Evolutionary conservation across 1,140 invertebrate genomes (phyloP), one percentile per base, ranked within the genome.

Genomic region (Drosophila albomicans): DNA sequence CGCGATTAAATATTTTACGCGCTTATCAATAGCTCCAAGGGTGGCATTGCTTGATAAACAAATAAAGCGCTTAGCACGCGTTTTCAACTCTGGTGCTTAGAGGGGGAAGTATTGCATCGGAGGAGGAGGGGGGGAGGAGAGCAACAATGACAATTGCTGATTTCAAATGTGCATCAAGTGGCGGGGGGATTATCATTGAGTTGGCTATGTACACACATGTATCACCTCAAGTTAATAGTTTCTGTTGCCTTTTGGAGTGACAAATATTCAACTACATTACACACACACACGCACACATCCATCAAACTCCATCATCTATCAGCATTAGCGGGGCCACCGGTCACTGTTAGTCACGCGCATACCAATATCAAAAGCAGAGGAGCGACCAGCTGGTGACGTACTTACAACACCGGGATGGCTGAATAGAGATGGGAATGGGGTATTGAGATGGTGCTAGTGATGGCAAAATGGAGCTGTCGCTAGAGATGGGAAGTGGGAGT

Each of bases 21-120:
- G 84, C 85, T 88, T 88, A 88, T 88, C 84, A 88, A 81, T 89
- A 72, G 81, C 32, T 64, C 72, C 79, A 88, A 86, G 85, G 85
- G 82, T 80, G 69, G 68, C 80, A 81, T 78, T 78, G 75, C 73
- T 16, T 84, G 77, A 87, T 88, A 88, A 86, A 77, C 73, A 82
- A 75, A 75, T 78, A 72, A 75, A 69, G 65, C 62, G 48, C 66
- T 25, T 3, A 75, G 61, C 51, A 72, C 41, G 67, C 78, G 78
- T 78, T 79, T 79, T 25, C 45, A 32, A 10, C 8, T 15, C 30
- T 28, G n/a, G 6, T n/a, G 4, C 1, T 10, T 0, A 7, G n/a
- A 1, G n/a, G 5, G n/a, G 6, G 13, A 35, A 1, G 30, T 5
- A 43, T 38, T 38, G 35, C 35, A 28, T 25, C 3, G 20, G 20